A percentile compares a stretch with the other conserved stretches of the same genome.
These are phyloP conservation scores for Smutsia temminckii DNA, from an alignment of 2,797 vertebrate genomes.

Conservation along the genomic window DNA sequence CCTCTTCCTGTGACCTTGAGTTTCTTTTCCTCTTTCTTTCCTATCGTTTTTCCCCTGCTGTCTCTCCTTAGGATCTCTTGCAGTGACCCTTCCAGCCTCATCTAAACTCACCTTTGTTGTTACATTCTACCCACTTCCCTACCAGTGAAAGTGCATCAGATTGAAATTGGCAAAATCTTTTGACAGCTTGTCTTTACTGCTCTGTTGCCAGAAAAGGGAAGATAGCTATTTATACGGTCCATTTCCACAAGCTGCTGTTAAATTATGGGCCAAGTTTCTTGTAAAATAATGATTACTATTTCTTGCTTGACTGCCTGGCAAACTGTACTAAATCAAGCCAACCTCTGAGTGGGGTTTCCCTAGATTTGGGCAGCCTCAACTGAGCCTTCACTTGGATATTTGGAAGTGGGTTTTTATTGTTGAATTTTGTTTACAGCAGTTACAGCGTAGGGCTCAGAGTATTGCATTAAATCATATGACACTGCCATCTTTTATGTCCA, in stretches of 20 bases:
- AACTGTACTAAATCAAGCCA: background rate
- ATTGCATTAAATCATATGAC: background rate
- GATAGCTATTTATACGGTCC: conserved; percentile 50
- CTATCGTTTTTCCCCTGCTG: background rate
- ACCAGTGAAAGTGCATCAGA: background rate
- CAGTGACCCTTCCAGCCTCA: background rate
- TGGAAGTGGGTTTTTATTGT: background rate
- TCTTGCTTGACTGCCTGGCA: conserved; percentile 42
- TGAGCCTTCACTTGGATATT: background rate
- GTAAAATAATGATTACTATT: conserved; percentile 60
- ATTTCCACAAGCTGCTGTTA: conserved; percentile 63
- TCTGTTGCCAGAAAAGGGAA: conserved; percentile 53
- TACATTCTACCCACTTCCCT: background rate
- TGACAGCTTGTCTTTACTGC: conserved; percentile 60
- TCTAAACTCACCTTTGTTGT: background rate
- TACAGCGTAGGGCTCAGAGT: background rate
- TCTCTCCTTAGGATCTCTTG: background rate
- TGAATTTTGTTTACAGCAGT: background rate
- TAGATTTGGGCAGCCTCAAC: background rate
- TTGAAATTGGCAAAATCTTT: conserved; percentile 50
- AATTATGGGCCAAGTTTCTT: conserved; percentile 49
- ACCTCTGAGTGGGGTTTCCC: background rate
- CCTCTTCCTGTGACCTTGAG: background rate
- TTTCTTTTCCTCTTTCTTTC: background rate
- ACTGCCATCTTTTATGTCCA: background rate